Percentiles rank a stretch among this genome's conserved stretches.
Conservation (phyloP, 2,113 vertebrate genomes). For the Grantiella picta region DNA sequence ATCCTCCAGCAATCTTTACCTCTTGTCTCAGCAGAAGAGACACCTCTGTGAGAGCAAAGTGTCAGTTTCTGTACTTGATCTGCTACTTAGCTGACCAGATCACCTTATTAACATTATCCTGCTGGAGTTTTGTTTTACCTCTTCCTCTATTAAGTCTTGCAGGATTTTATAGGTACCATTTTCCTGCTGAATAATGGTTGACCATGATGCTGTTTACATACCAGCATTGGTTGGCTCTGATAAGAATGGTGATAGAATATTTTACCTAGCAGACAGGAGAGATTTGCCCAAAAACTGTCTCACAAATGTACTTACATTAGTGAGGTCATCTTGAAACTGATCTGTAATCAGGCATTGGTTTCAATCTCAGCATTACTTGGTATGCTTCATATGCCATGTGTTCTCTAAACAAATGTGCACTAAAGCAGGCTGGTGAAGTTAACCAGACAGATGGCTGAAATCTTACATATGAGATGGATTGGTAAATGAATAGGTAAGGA, state of each 20-base stretch:
- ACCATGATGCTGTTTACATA: not conserved
- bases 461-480: slow-evolving; percentile 40
- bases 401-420: slow-evolving; percentile 34
- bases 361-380: slow-evolving; percentile 12
- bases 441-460: slow-evolving; percentile 54
- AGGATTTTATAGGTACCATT: not conserved
- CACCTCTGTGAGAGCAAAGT: not conserved
- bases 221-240: not conserved
- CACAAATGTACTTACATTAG: slow-evolving; percentile 33
- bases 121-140: not conserved
- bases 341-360: slow-evolving; percentile 8
- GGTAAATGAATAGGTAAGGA: slow-evolving; percentile 49
- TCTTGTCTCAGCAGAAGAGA: not conserved
- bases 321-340: slow-evolving; percentile 59
- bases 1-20: not conserved
- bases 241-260: slow-evolving; percentile 35
- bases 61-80: not conserved
- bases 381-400: slow-evolving; percentile 19
- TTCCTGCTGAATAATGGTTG: slow-evolving; percentile 14
- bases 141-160: not conserved
- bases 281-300: not conserved
- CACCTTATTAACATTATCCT: not conserved
- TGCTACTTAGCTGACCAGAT: not conserved
- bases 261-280: slow-evolving; percentile 48
- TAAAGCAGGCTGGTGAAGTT: slow-evolving; percentile 61